phyloP scores from a whole-genome alignment of 2,113 vertebrate genomes.

The Muntiacus reevesi region DNA sequence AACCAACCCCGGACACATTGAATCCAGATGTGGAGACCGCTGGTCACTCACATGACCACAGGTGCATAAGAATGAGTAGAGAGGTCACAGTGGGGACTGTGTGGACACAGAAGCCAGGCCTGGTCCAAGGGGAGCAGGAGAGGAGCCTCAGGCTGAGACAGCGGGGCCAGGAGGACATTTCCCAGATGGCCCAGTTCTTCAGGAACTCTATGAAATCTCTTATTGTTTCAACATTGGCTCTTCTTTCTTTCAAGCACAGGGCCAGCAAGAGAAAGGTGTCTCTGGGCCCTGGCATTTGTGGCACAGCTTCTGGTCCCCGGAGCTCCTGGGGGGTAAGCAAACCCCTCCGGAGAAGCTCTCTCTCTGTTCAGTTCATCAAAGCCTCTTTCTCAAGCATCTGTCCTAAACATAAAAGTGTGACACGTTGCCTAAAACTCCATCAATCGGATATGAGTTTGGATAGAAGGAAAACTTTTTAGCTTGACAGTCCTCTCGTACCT shows the following conservation, averaged over 20 bases:
- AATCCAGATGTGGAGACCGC: not conserved
- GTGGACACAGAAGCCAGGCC: not conserved
- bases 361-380: not conserved
- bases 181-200: not conserved
- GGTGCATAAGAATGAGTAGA: fast-evolving
- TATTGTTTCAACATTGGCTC: not conserved
- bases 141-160: not conserved
- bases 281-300: fast-evolving
- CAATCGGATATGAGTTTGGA: too few species aligned
- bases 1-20: fast-evolving
- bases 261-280: not conserved
- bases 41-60: not conserved
- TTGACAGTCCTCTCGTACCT: not conserved
- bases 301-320: fast-evolving
- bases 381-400: not conserved
- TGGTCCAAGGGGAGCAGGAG: fast-evolving
- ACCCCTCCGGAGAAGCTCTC: not conserved
- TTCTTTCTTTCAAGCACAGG: not conserved
- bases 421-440: not conserved
- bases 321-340: not conserved
- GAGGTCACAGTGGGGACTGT: fast-evolving
- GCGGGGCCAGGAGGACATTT: not conserved
- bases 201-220: not conserved
- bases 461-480: not conserved
- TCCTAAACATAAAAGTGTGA: not conserved